Evolutionary conservation across 1,140 invertebrate species (phyloP).

Genomic region (Elymnias hypermnestra): DNA sequence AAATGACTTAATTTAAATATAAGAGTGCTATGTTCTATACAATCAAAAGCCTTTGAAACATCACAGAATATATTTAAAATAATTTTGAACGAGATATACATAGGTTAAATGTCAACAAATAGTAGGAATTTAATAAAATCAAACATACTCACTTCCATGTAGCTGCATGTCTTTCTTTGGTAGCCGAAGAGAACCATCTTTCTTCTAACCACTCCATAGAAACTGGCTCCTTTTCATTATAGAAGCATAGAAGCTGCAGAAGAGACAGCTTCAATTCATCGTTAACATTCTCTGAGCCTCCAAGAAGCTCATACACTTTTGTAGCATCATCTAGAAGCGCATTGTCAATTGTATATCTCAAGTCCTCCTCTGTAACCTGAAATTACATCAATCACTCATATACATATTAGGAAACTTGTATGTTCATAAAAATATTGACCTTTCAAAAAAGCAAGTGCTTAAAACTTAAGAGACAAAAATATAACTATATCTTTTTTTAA

Average conservation of each 20-base stretch:
- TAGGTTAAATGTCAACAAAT: too few species aligned
- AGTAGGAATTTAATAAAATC: too few species aligned
- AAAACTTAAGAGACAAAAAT: too few species aligned
- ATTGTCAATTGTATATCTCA: slow-evolving; percentile 80
- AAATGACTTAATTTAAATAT: too few species aligned
- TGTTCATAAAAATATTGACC: too few species aligned
- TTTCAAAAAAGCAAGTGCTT: too few species aligned
- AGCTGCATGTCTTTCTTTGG: slow-evolving; percentile 77
- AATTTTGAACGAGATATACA: too few species aligned
- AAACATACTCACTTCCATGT: slow-evolving; percentile 86
- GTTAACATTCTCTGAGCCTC: slow-evolving; percentile 78
- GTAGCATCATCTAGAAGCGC: slow-evolving; percentile 82
- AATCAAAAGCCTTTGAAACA: too few species aligned
- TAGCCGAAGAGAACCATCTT: slow-evolving; percentile 80
- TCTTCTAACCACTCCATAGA: slow-evolving; percentile 85
- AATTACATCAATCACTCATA: slow-evolving; percentile 5
- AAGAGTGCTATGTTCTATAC: too few species aligned
- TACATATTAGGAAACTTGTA: too few species aligned
- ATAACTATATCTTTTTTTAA: too few species aligned
- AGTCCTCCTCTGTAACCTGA: slow-evolving; percentile 79
- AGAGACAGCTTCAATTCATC: slow-evolving; percentile 81
- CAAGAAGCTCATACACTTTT: slow-evolving; percentile 84
- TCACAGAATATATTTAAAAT: too few species aligned
- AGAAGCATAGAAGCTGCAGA: slow-evolving; percentile 90
- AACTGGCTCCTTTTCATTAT: slow-evolving; percentile 82